These are phyloP conservation scores for Galago senegalensis DNA, from an alignment of 2,797 vertebrate species.

Conservation along the genomic window DNA sequence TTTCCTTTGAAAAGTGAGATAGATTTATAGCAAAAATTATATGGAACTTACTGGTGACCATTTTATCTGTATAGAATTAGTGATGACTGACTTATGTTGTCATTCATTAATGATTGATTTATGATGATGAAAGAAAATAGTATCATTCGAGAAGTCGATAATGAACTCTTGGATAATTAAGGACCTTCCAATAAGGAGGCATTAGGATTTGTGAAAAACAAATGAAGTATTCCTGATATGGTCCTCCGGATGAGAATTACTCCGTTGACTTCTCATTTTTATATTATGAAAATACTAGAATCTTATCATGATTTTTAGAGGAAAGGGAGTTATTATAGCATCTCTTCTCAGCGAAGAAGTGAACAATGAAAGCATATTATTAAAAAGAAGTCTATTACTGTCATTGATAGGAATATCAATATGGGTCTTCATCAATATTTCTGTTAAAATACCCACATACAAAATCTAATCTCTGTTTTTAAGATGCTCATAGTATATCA, in stretches of 20 bases:
- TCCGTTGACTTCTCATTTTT: neutral
- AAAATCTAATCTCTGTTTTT: neutral
- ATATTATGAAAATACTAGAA: neutral
- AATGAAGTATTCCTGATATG: neutral
- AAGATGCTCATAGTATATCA: neutral
- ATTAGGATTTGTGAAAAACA: slow-evolving; percentile 7
- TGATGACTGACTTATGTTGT: neutral
- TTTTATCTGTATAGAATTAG: neutral
- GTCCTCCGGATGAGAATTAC: neutral
- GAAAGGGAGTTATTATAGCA: neutral
- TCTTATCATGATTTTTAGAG: neutral
- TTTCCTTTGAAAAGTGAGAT: neutral
- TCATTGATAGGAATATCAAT: no score
- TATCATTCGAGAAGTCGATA: neutral
- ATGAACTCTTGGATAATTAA: neutral
- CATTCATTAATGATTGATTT: neutral
- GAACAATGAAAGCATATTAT: neutral
- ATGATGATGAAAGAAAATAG: neutral
- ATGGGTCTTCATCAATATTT: neutral
- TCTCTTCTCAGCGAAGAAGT: neutral
- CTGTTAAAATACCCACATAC: neutral
- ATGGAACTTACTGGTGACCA: neutral
- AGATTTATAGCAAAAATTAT: neutral
- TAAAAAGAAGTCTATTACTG: neutral
- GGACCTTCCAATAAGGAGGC: neutral